Conservation (phyloP, 2,113 vertebrate genomes). For the Laticauda laticaudata region DNA sequence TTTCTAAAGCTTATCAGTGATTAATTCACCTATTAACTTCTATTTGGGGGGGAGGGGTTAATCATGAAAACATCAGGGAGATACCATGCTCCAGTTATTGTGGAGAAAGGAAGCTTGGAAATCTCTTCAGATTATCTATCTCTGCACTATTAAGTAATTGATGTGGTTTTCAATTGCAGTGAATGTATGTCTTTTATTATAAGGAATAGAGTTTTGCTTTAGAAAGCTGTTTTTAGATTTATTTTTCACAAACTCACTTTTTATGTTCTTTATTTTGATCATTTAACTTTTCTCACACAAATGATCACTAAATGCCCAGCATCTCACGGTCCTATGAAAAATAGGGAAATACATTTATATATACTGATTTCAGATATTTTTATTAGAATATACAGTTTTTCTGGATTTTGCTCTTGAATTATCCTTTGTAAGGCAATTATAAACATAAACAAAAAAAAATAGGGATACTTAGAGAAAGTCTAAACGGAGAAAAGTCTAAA, state of each 20-base stretch:
- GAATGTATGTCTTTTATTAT: background rate
- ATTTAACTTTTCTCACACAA: background rate
- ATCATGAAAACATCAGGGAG: background rate
- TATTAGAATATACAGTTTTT: background rate
- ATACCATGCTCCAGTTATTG: background rate
- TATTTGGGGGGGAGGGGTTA: background rate
- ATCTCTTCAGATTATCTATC: background rate
- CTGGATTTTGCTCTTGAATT: background rate
- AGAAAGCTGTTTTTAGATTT: background rate
- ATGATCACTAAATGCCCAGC: background rate
- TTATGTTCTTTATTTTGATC: background rate
- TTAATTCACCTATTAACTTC: background rate
- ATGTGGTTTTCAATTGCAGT: background rate
- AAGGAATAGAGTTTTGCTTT: background rate
- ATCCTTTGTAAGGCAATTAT: background rate
- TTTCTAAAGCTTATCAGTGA: background rate
- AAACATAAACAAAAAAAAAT: too few species aligned
- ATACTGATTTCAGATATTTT: background rate
- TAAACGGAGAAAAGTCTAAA: too few species aligned
- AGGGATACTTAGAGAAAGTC: too few species aligned
- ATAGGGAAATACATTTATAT: background rate
- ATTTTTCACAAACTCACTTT: background rate
- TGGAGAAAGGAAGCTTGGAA: background rate
- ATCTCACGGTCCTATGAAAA: background rate
- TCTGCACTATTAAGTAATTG: background rate